Conservation (phyloP, 2,113 vertebrate genomes). For the Siniperca chuatsi region DNA sequence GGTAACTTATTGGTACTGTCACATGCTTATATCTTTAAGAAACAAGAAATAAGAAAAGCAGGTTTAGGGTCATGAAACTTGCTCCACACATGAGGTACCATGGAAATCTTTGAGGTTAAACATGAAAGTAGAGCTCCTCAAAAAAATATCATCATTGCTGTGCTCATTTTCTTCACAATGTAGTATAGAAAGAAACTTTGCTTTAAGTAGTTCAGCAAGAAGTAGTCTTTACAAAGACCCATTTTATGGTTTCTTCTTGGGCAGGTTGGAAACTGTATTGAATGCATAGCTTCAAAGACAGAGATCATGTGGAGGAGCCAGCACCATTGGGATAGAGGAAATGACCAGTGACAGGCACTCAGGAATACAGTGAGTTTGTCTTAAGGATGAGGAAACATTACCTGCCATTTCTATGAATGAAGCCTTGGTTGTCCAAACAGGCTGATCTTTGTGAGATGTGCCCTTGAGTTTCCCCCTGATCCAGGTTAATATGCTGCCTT, state of each 20-base stretch:
- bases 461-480: not conserved
- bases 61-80: not conserved
- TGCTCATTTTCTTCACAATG: not conserved
- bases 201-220: not conserved
- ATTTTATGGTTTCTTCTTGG: not conserved
- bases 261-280: slow-evolving; percentile 2
- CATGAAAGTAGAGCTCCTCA: not conserved
- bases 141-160: not conserved
- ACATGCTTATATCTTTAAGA: not conserved
- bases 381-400: slow-evolving; percentile 47
- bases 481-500: not conserved
- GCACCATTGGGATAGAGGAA: slow-evolving; percentile 41
- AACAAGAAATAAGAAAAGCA: not conserved
- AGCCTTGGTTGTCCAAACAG: slow-evolving; percentile 24
- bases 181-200: slow-evolving; percentile 3
- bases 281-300: slow-evolving; percentile 38
- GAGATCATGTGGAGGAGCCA: slow-evolving; percentile 6
- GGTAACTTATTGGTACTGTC: not conserved
- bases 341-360: slow-evolving; percentile 48
- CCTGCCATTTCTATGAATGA: slow-evolving; percentile 47
- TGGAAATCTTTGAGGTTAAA: not conserved
- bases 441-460: slow-evolving; percentile 24
- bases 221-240: not conserved
- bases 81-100: not conserved
- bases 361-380: slow-evolving; percentile 14